These are phyloP conservation scores for Nannoperca australis DNA, from an alignment of 2,797 vertebrate species.

Conservation along the genomic window DNA sequence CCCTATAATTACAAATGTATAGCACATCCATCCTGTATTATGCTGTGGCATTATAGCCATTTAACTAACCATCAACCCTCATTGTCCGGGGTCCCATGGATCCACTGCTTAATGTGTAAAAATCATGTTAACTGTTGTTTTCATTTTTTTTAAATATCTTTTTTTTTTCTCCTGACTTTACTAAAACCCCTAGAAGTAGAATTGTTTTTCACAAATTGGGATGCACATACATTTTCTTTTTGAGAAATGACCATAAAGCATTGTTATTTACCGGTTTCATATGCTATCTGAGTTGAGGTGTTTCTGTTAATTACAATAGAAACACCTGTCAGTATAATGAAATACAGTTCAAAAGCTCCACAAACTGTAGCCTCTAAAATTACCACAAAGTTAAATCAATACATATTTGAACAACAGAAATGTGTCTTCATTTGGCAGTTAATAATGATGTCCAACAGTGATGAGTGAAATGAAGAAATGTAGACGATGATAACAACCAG, in stretches of 20 bases:
- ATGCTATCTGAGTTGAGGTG: background rate
- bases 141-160: background rate
- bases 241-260: too few relatives aligned
- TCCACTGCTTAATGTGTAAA: background rate
- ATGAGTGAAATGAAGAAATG: background rate
- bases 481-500: constrained; percentile 1
- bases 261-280: background rate
- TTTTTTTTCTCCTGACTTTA: background rate
- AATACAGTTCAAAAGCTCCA: background rate
- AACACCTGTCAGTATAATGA: background rate
- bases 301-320: background rate
- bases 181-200: background rate
- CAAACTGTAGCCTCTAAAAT: background rate
- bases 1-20: constrained; percentile 26
- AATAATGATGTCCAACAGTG: constrained; percentile 1
- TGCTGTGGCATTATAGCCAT: background rate
- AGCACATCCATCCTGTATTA: constrained; percentile 10
- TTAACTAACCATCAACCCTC: background rate
- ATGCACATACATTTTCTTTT: background rate
- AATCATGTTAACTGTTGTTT: background rate
- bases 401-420: constrained; percentile 17
- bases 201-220: background rate
- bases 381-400: background rate
- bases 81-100: background rate
- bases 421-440: background rate